Evolutionary conservation across 2,888 invertebrate species (phyloP).

Genomic region (Catocala nupta): DNA sequence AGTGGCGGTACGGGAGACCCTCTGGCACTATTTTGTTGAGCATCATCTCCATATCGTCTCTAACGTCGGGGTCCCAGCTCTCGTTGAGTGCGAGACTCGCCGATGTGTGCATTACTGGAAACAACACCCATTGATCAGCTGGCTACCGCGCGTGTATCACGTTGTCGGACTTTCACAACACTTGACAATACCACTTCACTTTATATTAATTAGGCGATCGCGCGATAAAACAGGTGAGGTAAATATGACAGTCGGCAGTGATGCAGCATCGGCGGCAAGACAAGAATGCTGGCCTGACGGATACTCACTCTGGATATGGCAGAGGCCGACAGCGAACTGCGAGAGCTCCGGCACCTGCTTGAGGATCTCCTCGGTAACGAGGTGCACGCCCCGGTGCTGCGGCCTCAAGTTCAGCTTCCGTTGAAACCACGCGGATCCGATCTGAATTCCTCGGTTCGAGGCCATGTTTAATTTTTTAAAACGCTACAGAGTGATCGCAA

Average conservation of each 20-base stretch:
- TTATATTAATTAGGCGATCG: slow-evolving; percentile 50
- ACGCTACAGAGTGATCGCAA: slow-evolving; percentile 85
- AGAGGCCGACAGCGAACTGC: slow-evolving; percentile 97
- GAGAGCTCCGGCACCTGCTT: slow-evolving; percentile 97
- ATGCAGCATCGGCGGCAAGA: slow-evolving; percentile 78
- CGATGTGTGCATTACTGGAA: slow-evolving; percentile 98
- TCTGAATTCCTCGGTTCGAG: slow-evolving; percentile 96
- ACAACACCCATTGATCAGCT: slow-evolving; percentile 73
- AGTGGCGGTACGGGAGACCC: slow-evolving; percentile 97
- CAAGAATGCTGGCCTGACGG: slow-evolving; percentile 54
- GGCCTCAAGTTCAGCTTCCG: slow-evolving; percentile 98
- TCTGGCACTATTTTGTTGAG: slow-evolving; percentile 99
- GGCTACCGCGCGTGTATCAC: slow-evolving; percentile 48
- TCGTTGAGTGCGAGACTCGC: slow-evolving; percentile 99
- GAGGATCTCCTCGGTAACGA: slow-evolving; percentile 98
- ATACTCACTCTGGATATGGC: slow-evolving; percentile 98
- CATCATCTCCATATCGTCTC: slow-evolving; percentile 99
- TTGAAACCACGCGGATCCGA: slow-evolving; percentile 99
- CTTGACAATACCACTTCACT: slow-evolving; percentile 45
- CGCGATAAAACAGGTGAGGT: slow-evolving; percentile 61
- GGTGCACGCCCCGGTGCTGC: slow-evolving; percentile 98
- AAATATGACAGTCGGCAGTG: slow-evolving; percentile 73
- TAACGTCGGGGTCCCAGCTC: slow-evolving; percentile 99
- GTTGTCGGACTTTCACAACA: slow-evolving; percentile 36
- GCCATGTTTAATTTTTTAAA: slow-evolving; percentile 91